Conservation (phyloP, 2,797 vertebrate genomes). For the Mionectes olivaceus region DNA sequence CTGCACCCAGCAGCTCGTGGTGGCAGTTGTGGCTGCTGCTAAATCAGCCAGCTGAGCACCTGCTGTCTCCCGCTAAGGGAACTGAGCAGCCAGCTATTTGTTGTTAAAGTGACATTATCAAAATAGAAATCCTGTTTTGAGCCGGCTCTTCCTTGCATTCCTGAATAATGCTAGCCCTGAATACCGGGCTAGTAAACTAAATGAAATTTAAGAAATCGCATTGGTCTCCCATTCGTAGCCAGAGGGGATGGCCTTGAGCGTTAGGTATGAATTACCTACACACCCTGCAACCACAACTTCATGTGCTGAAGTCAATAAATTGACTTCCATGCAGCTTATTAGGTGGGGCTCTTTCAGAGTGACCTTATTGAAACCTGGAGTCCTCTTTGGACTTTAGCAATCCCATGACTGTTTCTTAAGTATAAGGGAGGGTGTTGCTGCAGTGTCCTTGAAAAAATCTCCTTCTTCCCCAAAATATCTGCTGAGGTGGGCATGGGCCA, state of each 20-base stretch:
- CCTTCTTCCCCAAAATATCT: neutral
- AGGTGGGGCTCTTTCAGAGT: conserved; percentile 42
- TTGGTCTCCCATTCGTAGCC: conserved; percentile 26
- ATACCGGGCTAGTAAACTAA: neutral
- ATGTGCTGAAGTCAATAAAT: conserved; percentile 35
- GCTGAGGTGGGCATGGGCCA: neutral
- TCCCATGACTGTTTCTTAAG: neutral
- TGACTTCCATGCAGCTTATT: conserved; percentile 62
- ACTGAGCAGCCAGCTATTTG: conserved; percentile 19
- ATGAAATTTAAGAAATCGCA: neutral
- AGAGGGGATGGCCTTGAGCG: conserved; percentile 22
- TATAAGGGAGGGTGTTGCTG: neutral
- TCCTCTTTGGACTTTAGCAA: neutral
- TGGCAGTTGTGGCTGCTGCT: conserved; percentile 67
- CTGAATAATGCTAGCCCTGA: neutral
- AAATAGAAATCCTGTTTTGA: conserved; percentile 3
- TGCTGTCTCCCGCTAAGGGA: conserved; percentile 63
- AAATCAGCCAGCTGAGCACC: conserved; percentile 74
- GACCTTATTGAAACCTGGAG: conserved; percentile 57
- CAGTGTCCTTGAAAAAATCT: conserved; percentile 8
- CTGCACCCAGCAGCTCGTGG: conserved; percentile 56
- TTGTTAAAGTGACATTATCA: conserved; percentile 42
- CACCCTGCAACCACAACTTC: conserved; percentile 29
- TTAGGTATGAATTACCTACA: conserved; percentile 50
- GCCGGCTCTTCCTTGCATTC: neutral